These are phyloP conservation scores for Boleophthalmus pectinirostris DNA, from an alignment of 2,113 vertebrate species.

Conservation along the genomic window DNA sequence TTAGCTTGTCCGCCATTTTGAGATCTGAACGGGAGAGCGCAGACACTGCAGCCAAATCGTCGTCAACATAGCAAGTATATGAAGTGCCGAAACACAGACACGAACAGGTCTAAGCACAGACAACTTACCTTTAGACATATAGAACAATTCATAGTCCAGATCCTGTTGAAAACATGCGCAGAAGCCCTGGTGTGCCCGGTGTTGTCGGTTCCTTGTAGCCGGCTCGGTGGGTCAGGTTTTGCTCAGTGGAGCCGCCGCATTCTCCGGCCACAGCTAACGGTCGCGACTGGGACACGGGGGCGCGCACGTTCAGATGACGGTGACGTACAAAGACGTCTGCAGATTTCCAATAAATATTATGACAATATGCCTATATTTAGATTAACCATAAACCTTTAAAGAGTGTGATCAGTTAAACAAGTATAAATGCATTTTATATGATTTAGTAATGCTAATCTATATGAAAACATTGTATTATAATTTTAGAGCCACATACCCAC, in stretches of 20 bases:
- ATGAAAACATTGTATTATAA: neutral
- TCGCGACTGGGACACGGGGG: conserved; percentile 47
- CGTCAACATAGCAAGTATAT: conserved; percentile 63
- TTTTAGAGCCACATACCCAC: neutral
- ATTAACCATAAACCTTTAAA: neutral
- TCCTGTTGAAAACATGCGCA: neutral
- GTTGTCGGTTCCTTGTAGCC: conserved; percentile 61
- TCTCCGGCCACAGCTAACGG: conserved; percentile 65
- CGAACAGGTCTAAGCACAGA: neutral
- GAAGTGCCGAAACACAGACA: conserved; percentile 44
- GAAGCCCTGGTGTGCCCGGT: conserved; percentile 16
- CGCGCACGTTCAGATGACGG: conserved; percentile 65
- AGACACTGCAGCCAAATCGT: conserved; percentile 72
- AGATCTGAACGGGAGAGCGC: conserved; percentile 63
- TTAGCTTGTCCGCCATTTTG: conserved; percentile 81
- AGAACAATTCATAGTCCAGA: conserved; percentile 28
- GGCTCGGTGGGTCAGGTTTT: conserved; percentile 62
- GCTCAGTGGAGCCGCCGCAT: conserved; percentile 59
- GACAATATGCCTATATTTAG: neutral
- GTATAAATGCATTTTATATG: neutral
- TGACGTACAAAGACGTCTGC: conserved; percentile 25
- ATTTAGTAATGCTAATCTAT: neutral
- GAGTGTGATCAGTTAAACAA: neutral
- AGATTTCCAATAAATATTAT: neutral
- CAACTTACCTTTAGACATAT: conserved; percentile 57